Percentiles rank a stretch among this genome's conserved stretches.
Conservation (phyloP, 2,113 vertebrate genomes). For the Colistium nudipinnis region DNA sequence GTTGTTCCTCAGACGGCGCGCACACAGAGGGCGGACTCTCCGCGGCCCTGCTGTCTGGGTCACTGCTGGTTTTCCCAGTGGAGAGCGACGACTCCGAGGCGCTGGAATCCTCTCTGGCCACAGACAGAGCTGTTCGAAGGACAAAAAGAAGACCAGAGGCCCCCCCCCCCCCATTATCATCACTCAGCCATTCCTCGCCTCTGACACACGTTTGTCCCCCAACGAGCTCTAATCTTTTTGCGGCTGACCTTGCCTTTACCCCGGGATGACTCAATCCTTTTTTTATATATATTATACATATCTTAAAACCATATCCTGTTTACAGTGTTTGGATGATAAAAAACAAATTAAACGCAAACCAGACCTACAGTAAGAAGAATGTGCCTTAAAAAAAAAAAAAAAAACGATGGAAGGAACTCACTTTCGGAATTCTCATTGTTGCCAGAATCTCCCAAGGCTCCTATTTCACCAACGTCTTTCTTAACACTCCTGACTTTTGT, state of each 20-base stretch:
- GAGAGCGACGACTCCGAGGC: constrained; percentile 67
- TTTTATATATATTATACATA: constrained; percentile 32
- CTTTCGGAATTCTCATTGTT: constrained; percentile 74
- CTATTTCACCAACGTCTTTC: constrained; percentile 56
- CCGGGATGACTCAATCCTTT: constrained; percentile 57
- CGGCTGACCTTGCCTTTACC: constrained; percentile 64
- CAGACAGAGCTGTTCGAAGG: constrained; percentile 68
- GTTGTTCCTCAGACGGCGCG: constrained; percentile 45
- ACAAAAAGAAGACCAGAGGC: constrained; percentile 71
- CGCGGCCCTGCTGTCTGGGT: constrained; percentile 50
- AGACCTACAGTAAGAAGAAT: constrained; percentile 23
- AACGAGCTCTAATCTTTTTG: constrained; percentile 65
- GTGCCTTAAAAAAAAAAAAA: neutral
- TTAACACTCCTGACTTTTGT: constrained; percentile 78
- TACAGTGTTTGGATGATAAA: constrained; percentile 53
- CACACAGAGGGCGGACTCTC: constrained; percentile 44
- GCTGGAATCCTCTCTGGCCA: constrained; percentile 69
- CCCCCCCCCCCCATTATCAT: constrained; percentile 73
- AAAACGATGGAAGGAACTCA: constrained; percentile 74
- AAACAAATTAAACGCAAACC: constrained; percentile 54
- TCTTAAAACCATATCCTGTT: constrained; percentile 59
- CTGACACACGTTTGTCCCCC: constrained; percentile 69
- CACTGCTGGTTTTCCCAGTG: constrained; percentile 57
- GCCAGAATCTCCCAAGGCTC: constrained; percentile 57
- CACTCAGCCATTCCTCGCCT: constrained; percentile 66